Base-by-base conservation (phyloP, 92 coral and sea anemone genomes). In the Porites evermanni region DNA sequence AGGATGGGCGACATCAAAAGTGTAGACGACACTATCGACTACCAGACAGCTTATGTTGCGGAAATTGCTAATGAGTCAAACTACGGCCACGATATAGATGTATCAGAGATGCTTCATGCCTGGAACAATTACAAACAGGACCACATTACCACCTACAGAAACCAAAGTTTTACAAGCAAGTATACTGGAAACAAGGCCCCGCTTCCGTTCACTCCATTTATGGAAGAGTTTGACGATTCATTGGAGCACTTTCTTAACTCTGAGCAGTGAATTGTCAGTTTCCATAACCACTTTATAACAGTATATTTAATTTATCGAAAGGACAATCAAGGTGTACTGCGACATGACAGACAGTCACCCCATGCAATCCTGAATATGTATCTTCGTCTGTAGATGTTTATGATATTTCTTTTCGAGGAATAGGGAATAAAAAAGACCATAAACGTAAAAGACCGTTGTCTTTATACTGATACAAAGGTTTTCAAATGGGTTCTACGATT, bases 151-250 rank as follows among this genome's bases (percentile, higher is more conserved):
- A 91, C 94, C 8, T 91, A 91, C 94, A 71, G 94, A 8, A 89
- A 83, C 56, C 82, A 70, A 8, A 16, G 89, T 58, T 73, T 69
- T 70, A 74, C 85, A 14, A 88, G 92, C 88, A 84, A 84, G 83
- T 88, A 53, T 66, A 78, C 91, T 2, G 92, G 92, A 64, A 72
- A 72, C 18, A 71, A 53, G 67, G 74, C 94, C 10, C 89, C 87
- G 13, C 19, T 68, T 12, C 89, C 54, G 29, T 84, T 72, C 69
- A 53, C 74, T 47, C 53, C 87, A 65, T 91, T 91, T 67, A 91
- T 91, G 92, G 32, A 91, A 29, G 91, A 91, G 13, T 32, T 91
- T 13, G 94, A 91, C 79, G 94, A 91, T 53, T 91, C 94, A 11
- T 24, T 90, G 85, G 7, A 72, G 70, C 17, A 18, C 10, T 72